Evolutionary conservation across 2,113 vertebrate genomes (phyloP).

Genomic region (Nymphicus hollandicus): DNA sequence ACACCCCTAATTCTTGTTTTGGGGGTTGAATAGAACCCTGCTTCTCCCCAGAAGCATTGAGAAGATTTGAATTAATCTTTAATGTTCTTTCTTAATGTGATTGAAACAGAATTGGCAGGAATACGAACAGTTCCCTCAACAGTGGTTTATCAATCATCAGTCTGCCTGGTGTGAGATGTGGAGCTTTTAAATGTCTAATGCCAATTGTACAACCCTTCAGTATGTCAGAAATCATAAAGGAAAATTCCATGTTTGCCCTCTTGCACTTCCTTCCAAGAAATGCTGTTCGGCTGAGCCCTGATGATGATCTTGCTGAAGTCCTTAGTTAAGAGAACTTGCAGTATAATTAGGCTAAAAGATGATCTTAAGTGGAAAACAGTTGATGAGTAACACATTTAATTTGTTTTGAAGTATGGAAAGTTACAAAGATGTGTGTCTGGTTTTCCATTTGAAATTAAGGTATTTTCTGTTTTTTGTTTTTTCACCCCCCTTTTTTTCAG

Average conservation of each 20-base stretch:
- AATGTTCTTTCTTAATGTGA: neutral
- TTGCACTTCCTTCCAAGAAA: neutral
- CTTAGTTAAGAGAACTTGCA: neutral
- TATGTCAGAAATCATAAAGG: neutral
- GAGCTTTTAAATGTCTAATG: neutral
- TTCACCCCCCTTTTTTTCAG: rapidly evolving
- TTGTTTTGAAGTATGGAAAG: neutral
- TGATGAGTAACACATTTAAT: neutral
- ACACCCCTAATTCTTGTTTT: neutral
- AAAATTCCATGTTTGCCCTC: neutral
- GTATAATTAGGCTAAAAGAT: neutral
- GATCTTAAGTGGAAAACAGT: neutral
- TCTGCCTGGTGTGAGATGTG: neutral
- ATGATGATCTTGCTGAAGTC: neutral
- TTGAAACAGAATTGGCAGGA: neutral
- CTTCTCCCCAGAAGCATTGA: neutral
- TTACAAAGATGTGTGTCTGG: neutral
- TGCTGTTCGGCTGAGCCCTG: neutral
- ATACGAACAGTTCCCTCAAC: neutral
- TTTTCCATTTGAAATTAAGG: neutral
- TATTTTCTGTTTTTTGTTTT: rapidly evolving
- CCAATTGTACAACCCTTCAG: neutral
- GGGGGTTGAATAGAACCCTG: neutral
- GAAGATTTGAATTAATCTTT: neutral
- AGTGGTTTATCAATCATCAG: rapidly evolving